Conservation (phyloP, 2,797 vertebrate genomes). For the Xerus rutilus region DNA sequence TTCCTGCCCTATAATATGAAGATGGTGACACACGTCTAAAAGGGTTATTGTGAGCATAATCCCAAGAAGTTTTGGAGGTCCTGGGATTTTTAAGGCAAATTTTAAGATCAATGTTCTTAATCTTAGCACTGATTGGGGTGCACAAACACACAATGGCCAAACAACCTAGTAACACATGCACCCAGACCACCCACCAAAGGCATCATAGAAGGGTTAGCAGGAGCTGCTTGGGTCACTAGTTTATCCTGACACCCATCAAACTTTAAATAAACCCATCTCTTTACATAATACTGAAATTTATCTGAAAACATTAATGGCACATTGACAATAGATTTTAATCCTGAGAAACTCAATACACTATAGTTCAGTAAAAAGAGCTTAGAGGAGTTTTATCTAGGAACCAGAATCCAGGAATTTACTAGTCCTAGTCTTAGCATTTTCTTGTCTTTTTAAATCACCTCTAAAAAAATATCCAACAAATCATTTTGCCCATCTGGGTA, state of each 20-base stretch:
- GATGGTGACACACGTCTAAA: not conserved
- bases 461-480: not conserved
- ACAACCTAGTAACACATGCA: not conserved
- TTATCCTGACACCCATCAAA: not conserved
- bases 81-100: not conserved
- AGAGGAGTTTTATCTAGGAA: not conserved
- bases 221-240: not conserved
- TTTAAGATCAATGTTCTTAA: not conserved
- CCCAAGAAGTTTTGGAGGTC: not conserved
- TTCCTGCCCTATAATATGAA: not conserved
- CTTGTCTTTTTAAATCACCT: not conserved
- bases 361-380: not conserved
- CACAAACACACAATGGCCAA: not conserved
- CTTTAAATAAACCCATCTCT: not conserved
- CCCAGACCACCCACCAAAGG: not conserved
- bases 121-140: not conserved
- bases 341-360: not conserved
- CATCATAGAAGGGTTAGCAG: not conserved
- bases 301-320: not conserved
- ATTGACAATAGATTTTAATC: not conserved
- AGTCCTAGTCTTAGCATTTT: not conserved
- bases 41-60: not conserved
- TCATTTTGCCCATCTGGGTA: slow-evolving; percentile 29
- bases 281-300: not conserved
- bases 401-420: not conserved